Base-by-base conservation (phyloP, 2,113 vertebrate species). In the Brachypteracias leptosomus region DNA sequence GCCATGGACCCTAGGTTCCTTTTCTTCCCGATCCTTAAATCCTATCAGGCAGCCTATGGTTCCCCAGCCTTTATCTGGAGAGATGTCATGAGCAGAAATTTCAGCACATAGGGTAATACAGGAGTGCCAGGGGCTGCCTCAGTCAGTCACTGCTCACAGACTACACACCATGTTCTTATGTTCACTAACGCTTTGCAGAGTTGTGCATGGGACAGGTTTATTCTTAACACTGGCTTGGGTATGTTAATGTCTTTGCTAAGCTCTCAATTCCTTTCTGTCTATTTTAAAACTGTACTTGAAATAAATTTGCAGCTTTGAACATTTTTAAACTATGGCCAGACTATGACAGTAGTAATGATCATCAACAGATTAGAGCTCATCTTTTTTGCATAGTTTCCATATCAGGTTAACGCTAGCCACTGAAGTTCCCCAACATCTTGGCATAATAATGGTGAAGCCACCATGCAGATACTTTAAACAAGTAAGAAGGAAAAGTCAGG, bases 401-500 rank as follows among this genome's bases (percentile, higher is more conserved):
- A 19, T 5, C 0, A 0, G 52, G 19, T 68, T 72, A 67, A 18
- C 17, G 16, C 35, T 59, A 47, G 19, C 62, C 42, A 44, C 35
- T 83, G 33, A 83, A 67, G 13, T 78, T 85, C 67, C 38, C 22
- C 44, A 49, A 8, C 3, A 42, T 57, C 51, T 80, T 74, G 57
- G 58, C 51, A 76, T 75, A 63, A 19, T 87, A 67, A 87, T n/a
- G 36, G 52, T 85, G 73, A 89, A 91, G 51, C 26, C 58, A 89
- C 42, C 70, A 9, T 1, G 2, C 3, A 3, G 31, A 29, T 63
- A 31, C 52, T 88, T 90, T 88, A 85, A 86, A 82, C 58, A 82
- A 67, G 17, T 35, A 82, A 83, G 40, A 26, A 93, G 54, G 59
- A 92, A 91, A 95, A 96, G 26, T n/a, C 66, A 66, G 83, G 51